Evolutionary conservation across 2,113 vertebrate genomes (phyloP), one percentile per base, ranked within the genome.

Genomic region (Xiphorhynchus elegans): DNA sequence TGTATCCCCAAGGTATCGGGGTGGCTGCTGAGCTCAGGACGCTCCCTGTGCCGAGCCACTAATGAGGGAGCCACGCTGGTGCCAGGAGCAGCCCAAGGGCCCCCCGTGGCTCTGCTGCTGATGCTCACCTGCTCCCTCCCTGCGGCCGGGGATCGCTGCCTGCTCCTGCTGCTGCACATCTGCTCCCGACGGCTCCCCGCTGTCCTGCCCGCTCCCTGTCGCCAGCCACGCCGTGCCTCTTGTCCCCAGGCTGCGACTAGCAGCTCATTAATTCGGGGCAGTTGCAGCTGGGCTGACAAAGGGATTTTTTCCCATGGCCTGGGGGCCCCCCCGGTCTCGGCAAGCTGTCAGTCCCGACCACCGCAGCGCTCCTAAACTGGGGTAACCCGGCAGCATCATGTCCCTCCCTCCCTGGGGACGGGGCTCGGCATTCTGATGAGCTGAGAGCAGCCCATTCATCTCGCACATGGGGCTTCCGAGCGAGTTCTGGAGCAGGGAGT

Each of bases 91-190:
- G 37, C 79, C 79, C 89, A 84, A 94, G 91, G 81, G 13, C 53
- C 18, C 50, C 80, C 87, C 3, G 13, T 0, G 28, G 85, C 9
- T 49, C 2, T 1, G 85, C 77, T 8, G 95, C 93, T 3, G 64
- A 20, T 33, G 5, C 6, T 70, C 93, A 95, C 14, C 95, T 93
- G 94, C 95, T 93, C 92, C 84, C 63, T 87, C 78, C 89, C 87
- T 16, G 2, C 13, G 24, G 77, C 56, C 10, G 17, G 33, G 19
- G 7, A 56, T 84, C 89, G 1, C 1, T 69, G 64, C 16, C 55
- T 10, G 56, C 81, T 90, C 75, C 5, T 26, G 91, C 84, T 73
- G 93, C 17, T n/a, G 60, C 1, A 4, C 39, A 66, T 58, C 93
- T 86, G 96, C 82, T 42, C 26, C 60, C 4, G 26, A 25, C 60